phyloP scores from a whole-genome alignment of 2,113 vertebrate species.

The Antigone vipio region DNA sequence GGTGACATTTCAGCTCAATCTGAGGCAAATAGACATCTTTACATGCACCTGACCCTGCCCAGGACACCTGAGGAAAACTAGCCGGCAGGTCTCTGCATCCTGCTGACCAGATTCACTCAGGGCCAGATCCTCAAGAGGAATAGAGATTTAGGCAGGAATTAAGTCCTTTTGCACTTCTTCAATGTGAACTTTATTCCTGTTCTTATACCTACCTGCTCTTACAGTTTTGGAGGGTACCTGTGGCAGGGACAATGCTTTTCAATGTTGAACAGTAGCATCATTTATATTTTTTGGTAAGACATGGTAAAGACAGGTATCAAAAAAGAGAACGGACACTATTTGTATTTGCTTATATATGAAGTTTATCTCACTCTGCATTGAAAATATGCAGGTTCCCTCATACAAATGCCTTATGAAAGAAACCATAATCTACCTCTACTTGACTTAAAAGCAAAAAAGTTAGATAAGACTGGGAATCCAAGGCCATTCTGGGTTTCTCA shows the following conservation, averaged over 20 bases:
- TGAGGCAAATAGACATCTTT: neutral
- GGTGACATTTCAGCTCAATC: neutral
- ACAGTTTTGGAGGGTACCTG: neutral
- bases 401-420: neutral
- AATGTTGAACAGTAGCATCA: neutral
- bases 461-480: neutral
- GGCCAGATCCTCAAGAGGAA: neutral
- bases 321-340: neutral
- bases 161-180: neutral
- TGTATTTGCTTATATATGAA: neutral
- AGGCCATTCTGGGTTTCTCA: neutral
- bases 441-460: neutral
- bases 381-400: neutral
- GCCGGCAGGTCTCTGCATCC: neutral
- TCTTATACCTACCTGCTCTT: neutral
- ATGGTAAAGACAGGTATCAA: neutral
- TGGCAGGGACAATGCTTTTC: neutral
- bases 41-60: neutral
- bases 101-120: neutral
- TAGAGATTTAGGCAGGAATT: neutral
- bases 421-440: neutral
- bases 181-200: neutral
- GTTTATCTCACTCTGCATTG: neutral
- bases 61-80: neutral
- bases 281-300: neutral